These are phyloP conservation scores for Petrocephalus schoutedeni DNA, from an alignment of 2,797 vertebrate genomes.

Conservation along the genomic window DNA sequence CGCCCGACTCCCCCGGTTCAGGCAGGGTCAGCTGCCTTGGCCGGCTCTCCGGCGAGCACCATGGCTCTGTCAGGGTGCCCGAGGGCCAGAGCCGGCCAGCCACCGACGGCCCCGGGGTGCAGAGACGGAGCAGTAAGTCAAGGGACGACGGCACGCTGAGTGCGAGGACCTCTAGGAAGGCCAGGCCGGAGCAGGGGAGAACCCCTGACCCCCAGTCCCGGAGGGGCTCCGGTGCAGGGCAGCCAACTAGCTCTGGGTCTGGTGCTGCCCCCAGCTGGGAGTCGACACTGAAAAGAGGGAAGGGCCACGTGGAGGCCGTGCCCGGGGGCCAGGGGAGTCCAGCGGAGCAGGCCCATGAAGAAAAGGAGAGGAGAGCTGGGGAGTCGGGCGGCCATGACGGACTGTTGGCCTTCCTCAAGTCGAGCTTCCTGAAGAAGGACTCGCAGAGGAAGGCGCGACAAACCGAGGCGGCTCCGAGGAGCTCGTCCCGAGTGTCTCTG, in stretches of 20 bases:
- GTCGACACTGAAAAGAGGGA: conserved; percentile 43
- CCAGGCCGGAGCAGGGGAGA: conserved; percentile 49
- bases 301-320: conserved; percentile 29
- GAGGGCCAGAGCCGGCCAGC: conserved; percentile 51
- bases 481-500: conserved; percentile 45
- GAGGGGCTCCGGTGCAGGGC: conserved; percentile 39
- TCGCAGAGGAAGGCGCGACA: conserved; percentile 52
- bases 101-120: conserved; percentile 31
- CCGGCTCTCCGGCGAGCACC: conserved; percentile 28
- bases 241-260: conserved; percentile 43
- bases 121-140: conserved; percentile 48
- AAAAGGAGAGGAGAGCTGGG: conserved; percentile 47
- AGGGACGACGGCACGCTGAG: conserved; percentile 53
- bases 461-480: conserved; percentile 44
- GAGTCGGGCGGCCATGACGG: conserved; percentile 55
- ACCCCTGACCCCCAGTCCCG: conserved; percentile 41
- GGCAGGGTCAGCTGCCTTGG: conserved; percentile 46
- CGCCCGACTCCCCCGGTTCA: conserved; percentile 36
- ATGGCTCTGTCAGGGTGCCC: conserved; percentile 32
- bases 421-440: conserved; percentile 69
- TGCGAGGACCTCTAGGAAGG: conserved; percentile 56
- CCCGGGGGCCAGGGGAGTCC: conserved; percentile 29
- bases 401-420: conserved; percentile 65
- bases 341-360: conserved; percentile 32
- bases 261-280: conserved; percentile 47